These are phyloP conservation scores for Argynnis bischoffii DNA, from an alignment of 2,888 invertebrate species.

Conservation along the genomic window DNA sequence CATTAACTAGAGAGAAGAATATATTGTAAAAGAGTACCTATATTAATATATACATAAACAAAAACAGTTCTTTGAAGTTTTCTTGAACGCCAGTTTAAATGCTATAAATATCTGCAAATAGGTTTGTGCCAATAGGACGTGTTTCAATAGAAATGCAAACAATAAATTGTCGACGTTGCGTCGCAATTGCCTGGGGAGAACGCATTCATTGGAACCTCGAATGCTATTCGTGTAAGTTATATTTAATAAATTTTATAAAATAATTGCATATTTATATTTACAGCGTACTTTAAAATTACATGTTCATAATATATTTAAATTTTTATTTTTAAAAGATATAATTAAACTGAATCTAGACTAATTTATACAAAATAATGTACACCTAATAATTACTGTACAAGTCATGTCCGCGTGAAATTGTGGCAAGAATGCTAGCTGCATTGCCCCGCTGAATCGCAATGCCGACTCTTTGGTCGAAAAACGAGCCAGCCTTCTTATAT, in stretches of 20 bases:
- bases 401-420: too few relatives aligned
- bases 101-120: slow-evolving; percentile 37
- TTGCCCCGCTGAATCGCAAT: too few relatives aligned
- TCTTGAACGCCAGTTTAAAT: slow-evolving; percentile 29
- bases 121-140: slow-evolving; percentile 35
- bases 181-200: slow-evolving; percentile 35
- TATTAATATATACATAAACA: background rate
- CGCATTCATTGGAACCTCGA: slow-evolving; percentile 30
- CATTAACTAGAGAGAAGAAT: too few relatives aligned
- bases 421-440: too few relatives aligned
- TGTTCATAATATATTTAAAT: background rate
- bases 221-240: slow-evolving; percentile 29
- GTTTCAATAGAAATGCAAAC: slow-evolving; percentile 39
- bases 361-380: too few relatives aligned
- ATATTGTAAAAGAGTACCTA: background rate
- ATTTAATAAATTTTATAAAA: slow-evolving; percentile 21
- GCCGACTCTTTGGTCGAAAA: too few relatives aligned
- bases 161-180: slow-evolving; percentile 36
- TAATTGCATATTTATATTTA: background rate
- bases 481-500: too few relatives aligned
- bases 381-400: too few relatives aligned
- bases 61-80: slow-evolving; percentile 17
- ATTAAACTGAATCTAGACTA: too few relatives aligned
- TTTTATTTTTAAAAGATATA: background rate
- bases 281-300: background rate